These are phyloP conservation scores for Macrosoma leucophasiata DNA, from an alignment of 2,888 invertebrate genomes.

Conservation along the genomic window DNA sequence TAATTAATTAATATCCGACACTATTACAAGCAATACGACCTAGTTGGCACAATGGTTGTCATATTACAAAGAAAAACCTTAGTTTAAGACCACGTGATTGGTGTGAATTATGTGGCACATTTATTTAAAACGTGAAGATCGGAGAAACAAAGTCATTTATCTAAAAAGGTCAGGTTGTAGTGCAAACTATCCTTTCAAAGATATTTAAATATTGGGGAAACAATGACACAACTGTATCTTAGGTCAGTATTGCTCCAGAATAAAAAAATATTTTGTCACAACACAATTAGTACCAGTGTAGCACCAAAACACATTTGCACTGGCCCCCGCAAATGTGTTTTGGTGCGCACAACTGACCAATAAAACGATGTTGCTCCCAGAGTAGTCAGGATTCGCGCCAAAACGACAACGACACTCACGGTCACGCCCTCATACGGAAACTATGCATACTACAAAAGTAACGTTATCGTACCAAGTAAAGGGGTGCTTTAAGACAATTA, in stretches of 20 bases:
- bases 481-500: constrained; percentile 4
- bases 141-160: constrained; percentile 4
- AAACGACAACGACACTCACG: constrained; percentile 5
- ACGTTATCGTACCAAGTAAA: constrained; percentile 12
- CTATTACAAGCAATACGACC: too few relatives aligned
- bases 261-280: constrained; percentile 2
- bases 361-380: constrained; percentile 2
- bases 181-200: constrained; percentile 2
- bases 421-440: constrained; percentile 10
- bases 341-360: constrained; percentile 2
- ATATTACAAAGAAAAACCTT: too few relatives aligned
- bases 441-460: constrained; percentile 8
- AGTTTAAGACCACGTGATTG: neutral
- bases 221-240: constrained; percentile 2
- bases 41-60: too few relatives aligned
- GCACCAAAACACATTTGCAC: neutral
- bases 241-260: neutral
- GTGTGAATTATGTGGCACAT: neutral
- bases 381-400: constrained; percentile 1
- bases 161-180: constrained; percentile 3
- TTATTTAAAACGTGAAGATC: too few relatives aligned
- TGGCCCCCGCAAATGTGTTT: neutral
- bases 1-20: too few relatives aligned
- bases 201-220: constrained; percentile 4
- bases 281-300: constrained; percentile 1